Evolutionary conservation across 2,797 vertebrate genomes (phyloP).

Genomic region (Acrocephalus scirpaceus): DNA sequence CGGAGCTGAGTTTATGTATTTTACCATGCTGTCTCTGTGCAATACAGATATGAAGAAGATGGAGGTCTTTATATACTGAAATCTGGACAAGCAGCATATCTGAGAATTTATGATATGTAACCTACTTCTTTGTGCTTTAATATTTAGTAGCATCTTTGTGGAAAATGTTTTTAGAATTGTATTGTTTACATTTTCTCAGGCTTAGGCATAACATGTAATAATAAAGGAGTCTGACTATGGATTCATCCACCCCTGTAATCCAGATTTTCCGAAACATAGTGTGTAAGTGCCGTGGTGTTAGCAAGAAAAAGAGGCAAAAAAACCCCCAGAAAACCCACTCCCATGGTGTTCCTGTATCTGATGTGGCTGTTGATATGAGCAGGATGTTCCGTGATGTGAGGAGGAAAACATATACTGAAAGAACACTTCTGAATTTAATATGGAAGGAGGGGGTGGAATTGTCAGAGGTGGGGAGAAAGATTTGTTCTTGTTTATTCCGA

Average conservation of each 20-base stretch:
- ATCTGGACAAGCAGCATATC: conserved; percentile 36
- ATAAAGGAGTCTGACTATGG: neutral
- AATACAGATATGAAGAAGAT: neutral
- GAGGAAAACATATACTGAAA: neutral
- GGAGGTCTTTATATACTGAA: neutral
- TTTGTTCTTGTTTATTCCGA: neutral
- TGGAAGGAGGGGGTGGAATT: neutral
- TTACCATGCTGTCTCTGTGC: neutral
- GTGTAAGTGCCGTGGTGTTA: neutral
- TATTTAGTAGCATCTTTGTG: conserved; percentile 24
- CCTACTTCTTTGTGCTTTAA: conserved; percentile 19
- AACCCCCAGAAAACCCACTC: neutral
- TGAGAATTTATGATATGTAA: neutral
- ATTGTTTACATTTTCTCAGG: conserved; percentile 44
- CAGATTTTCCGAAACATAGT: neutral
- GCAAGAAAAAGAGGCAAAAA: neutral
- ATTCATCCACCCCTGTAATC: neutral
- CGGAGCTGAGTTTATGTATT: neutral
- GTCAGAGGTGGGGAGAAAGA: neutral
- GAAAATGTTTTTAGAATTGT: conserved; percentile 37
- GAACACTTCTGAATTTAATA: neutral
- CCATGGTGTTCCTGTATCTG: neutral
- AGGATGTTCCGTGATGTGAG: neutral
- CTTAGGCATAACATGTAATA: conserved; percentile 12
- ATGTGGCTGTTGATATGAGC: neutral